Percentiles rank a stretch among this genome's conserved stretches.
phyloP scores from a whole-genome alignment of 2,888 invertebrate species.

The Chloroclystis v-ata region DNA sequence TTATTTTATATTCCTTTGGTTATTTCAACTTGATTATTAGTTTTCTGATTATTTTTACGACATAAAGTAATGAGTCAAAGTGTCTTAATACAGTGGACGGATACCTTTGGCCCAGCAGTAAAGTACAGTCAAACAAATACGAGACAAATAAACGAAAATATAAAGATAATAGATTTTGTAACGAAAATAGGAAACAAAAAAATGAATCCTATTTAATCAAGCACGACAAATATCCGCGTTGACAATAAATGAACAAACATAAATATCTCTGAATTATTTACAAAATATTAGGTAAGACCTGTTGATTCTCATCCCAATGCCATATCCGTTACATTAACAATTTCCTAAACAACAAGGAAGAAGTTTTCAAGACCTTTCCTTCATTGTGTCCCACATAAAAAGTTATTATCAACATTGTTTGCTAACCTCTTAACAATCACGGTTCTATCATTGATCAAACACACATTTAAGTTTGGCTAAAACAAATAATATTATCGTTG shows the following conservation, averaged over 20 bases:
- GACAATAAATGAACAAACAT: slow-evolving; percentile 1
- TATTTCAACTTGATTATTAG: too few relatives aligned
- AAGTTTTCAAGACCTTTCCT: slow-evolving; percentile 33
- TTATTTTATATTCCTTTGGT: too few relatives aligned
- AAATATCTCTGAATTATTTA: slow-evolving; percentile 3
- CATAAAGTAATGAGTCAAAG: too few relatives aligned
- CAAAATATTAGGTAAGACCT: slow-evolving; percentile 4
- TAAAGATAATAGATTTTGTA: not conserved
- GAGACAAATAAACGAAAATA: too few relatives aligned
- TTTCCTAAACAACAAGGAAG: slow-evolving; percentile 24
- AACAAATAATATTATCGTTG: slow-evolving; percentile 54
- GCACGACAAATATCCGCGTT: not conserved
- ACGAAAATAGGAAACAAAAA: not conserved
- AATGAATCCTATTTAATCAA: not conserved
- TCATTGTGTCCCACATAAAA: slow-evolving; percentile 48
- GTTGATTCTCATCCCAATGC: slow-evolving; percentile 14
- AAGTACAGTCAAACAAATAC: too few relatives aligned
- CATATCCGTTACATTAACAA: slow-evolving; percentile 18
- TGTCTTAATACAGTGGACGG: too few relatives aligned
- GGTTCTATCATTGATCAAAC: slow-evolving; percentile 42
- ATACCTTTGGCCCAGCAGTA: too few relatives aligned
- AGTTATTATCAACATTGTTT: slow-evolving; percentile 40
- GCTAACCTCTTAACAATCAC: slow-evolving; percentile 34
- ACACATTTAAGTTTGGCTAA: slow-evolving; percentile 38
- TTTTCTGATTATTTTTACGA: too few relatives aligned